Conservation (phyloP, 1,140 invertebrate genomes). For the Drosophila nasuta region DNA sequence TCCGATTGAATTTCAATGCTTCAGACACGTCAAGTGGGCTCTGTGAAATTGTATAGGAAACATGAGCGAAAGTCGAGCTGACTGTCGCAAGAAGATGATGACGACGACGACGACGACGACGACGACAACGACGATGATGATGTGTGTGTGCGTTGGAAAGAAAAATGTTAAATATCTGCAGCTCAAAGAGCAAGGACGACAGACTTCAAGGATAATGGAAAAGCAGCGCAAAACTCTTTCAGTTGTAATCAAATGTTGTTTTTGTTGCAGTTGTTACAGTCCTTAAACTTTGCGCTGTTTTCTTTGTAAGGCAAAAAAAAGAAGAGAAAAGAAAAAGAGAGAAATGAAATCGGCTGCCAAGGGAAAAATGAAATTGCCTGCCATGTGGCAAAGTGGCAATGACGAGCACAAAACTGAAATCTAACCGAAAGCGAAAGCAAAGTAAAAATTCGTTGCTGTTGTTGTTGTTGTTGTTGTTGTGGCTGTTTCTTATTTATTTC, state of each 20-base stretch:
- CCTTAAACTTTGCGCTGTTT: slow-evolving; percentile 15
- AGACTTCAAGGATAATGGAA: slow-evolving; percentile 10
- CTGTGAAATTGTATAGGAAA: slow-evolving; percentile 4
- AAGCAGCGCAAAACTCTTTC: slow-evolving; percentile 8
- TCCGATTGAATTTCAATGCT: slow-evolving; percentile 2
- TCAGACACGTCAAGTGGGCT: background rate
- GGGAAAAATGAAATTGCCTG: slow-evolving; percentile 40
- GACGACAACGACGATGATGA: background rate
- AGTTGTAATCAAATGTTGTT: slow-evolving; percentile 4
- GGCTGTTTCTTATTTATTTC: slow-evolving; percentile 64
- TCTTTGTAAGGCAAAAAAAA: slow-evolving; percentile 5
- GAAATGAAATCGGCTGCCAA: slow-evolving; percentile 8
- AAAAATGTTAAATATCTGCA: background rate
- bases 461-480: slow-evolving; percentile 3
- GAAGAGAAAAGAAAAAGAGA: background rate
- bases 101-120: background rate
- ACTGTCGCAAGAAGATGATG: background rate
- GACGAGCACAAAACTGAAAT: slow-evolving; percentile 43
- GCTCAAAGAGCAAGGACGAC: background rate
- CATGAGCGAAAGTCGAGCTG: background rate
- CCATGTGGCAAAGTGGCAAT: slow-evolving; percentile 49
- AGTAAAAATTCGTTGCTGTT: slow-evolving; percentile 2
- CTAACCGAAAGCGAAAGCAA: slow-evolving; percentile 34
- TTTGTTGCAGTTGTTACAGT: slow-evolving; percentile 6
- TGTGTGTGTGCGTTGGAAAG: background rate